Evolutionary conservation across 2,888 invertebrate species (phyloP).

Genomic region (Minunthozetes semirufus): DNA sequence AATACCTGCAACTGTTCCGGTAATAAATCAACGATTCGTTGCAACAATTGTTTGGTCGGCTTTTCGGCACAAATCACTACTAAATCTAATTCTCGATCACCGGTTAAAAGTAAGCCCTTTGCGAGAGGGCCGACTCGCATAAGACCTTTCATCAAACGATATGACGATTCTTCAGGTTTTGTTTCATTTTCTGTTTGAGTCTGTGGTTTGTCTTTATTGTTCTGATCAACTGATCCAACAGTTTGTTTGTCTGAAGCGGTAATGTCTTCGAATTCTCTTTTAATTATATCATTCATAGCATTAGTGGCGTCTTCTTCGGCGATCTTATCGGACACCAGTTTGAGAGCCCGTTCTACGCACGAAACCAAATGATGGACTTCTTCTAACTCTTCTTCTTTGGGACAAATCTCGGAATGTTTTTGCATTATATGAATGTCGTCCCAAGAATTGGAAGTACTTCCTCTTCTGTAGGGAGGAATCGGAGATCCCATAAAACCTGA

Average conservation of each 20-base stretch:
- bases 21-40: conserved; percentile 75
- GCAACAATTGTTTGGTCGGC: conserved; percentile 75
- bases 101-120: conserved; percentile 78
- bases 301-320: conserved; percentile 53
- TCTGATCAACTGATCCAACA: neutral
- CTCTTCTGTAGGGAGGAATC: conserved; percentile 49
- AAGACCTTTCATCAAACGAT: conserved; percentile 82
- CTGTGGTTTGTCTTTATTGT: neutral
- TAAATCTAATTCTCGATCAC: conserved; percentile 80
- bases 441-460: conserved; percentile 68
- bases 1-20: conserved; percentile 65
- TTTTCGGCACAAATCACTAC: conserved; percentile 92
- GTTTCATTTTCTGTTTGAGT: conserved; percentile 30
- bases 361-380: conserved; percentile 82
- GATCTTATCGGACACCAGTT: conserved; percentile 83
- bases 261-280: conserved; percentile 37
- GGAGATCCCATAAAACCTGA: neutral
- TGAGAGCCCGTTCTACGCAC: conserved; percentile 86
- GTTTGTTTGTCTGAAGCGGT: neutral
- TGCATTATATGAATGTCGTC: conserved; percentile 93
- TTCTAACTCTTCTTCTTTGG: conserved; percentile 69
- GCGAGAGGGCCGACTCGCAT: conserved; percentile 91
- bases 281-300: conserved; percentile 35
- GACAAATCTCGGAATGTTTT: conserved; percentile 88
- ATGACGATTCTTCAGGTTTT: conserved; percentile 57